Conservation (phyloP, 1,140 invertebrate genomes). For the Drosophila auraria region DNA sequence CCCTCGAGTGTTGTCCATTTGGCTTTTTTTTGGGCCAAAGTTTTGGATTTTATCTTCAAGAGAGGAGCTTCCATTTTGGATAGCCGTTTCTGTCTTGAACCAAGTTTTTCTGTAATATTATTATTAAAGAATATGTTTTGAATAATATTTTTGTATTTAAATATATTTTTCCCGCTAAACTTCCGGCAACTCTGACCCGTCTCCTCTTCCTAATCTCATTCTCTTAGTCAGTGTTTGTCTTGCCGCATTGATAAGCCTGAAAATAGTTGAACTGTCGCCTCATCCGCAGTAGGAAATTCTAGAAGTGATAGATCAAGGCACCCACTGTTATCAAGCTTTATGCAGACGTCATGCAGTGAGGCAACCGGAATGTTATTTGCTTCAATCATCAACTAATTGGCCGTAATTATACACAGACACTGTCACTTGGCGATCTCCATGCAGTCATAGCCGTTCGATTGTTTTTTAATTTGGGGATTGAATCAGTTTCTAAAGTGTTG, state of each 20-base stretch:
- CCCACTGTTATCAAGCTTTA: conserved; percentile 16
- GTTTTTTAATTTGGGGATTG: not conserved
- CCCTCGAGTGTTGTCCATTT: conserved; percentile 4
- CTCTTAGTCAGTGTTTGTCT: conserved; percentile 1
- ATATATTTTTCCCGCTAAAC: not conserved
- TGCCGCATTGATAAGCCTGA: conserved; percentile 28
- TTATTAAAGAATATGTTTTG: too few species aligned
- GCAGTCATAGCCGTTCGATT: conserved; percentile 13
- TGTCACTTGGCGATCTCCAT: not conserved
- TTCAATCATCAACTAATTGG: conserved; percentile 38
- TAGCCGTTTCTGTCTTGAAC: too few species aligned
- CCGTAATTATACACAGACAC: conserved; percentile 13
- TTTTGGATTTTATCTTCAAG: not conserved
- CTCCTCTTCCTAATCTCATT: not conserved
- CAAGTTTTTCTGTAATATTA: too few species aligned
- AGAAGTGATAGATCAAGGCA: conserved; percentile 14
- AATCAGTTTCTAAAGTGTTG: conserved; percentile 6
- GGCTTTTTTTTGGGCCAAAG: conserved; percentile 4
- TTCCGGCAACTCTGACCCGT: not conserved
- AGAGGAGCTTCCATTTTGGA: too few species aligned
- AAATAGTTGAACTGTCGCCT: conserved; percentile 22
- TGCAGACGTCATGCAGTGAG: conserved; percentile 33
- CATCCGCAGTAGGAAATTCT: conserved; percentile 43
- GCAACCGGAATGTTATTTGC: conserved; percentile 29
- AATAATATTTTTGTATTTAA: too few species aligned